A percentile compares a stretch with the other conserved stretches of the same genome.
Conservation (phyloP, 2,113 vertebrate species). For the Pterocles gutturalis region DNA sequence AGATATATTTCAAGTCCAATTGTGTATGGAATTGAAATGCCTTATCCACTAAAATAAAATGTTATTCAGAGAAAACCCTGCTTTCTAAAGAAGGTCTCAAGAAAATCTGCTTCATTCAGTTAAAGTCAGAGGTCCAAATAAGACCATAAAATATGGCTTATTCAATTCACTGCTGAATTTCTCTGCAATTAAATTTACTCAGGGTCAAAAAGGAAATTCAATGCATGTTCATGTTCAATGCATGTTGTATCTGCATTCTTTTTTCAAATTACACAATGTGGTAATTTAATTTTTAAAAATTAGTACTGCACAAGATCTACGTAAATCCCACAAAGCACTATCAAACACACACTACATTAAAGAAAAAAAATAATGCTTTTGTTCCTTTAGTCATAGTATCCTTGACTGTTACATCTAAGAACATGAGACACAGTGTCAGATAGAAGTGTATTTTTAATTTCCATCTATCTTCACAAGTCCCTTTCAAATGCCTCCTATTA, state of each 20-base stretch:
- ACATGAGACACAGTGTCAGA: not conserved
- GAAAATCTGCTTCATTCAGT: not conserved
- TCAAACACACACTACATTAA: not conserved
- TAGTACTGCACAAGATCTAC: not conserved
- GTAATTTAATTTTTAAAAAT: not conserved
- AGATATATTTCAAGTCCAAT: not conserved
- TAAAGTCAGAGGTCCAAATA: not conserved
- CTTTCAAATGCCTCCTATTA: not conserved
- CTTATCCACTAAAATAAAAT: not conserved
- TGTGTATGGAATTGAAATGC: not conserved
- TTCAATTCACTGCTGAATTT: not conserved
- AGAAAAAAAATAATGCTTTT: not conserved
- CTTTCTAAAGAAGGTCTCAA: not conserved
- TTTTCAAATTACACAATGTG: not conserved
- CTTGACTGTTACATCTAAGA: not conserved
- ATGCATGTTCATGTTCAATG: not conserved
- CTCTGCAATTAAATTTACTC: not conserved
- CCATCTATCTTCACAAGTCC: not conserved
- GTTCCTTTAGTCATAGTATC: not conserved
- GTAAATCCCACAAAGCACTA: not conserved
- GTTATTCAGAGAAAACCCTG: not conserved
- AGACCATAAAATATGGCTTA: not conserved
- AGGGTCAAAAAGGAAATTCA: not conserved
- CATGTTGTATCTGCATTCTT: not conserved
- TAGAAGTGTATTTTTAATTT: not conserved